Evolutionary conservation across 2,113 vertebrate species (phyloP), one percentile per base, ranked within the genome.

Genomic region (Chaetops frenatus): DNA sequence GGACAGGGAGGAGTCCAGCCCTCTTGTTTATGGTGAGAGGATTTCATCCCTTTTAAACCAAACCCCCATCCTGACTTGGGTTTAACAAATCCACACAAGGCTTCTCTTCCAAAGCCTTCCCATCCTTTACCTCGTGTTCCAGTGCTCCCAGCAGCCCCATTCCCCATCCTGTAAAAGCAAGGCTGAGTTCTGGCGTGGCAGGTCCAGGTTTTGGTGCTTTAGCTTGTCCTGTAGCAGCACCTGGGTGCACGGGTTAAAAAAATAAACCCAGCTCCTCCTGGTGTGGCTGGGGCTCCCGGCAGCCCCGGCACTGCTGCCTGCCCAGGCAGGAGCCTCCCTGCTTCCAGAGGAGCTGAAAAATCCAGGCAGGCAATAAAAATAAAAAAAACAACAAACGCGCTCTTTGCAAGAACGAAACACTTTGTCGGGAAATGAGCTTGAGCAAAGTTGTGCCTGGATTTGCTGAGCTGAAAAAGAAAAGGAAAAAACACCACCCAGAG

Each of bases 51-150:
- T 81, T 66, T 64, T 13, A 51, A 72, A 58, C 18, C 20, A 62
- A 76, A 67, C 33, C 0, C 12, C 24, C 8, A 6, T 11, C 40
- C 48, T 28, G 33, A 21, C 2, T 12, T 2, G 19, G 3, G 5
- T 15, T 76, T 18, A 35, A 42, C 70, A 51, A 85, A 64, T 2
- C 62, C 74, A 51, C 29, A 5, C 33, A 13, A 9, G 1, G 0
- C 4, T 90, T 72, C 70, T 48, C 24, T 20, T 36, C 36, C 73
- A 22, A 35, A 61, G 4, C 20, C 8, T 80, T 31, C 67, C 56
- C 56, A 66, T 7, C 76, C 33, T 27, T 47, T 17, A 10, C 5
- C 25, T 29, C 1, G 0, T 3, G 2, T 33, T 2, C 22, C 8
- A 1, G 21, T 1, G 33, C 58, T 60, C 21, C 56, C 82, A 66